phyloP scores from a whole-genome alignment of 92 coral and sea anemone genomes.

The Scolanthus callimorphus region DNA sequence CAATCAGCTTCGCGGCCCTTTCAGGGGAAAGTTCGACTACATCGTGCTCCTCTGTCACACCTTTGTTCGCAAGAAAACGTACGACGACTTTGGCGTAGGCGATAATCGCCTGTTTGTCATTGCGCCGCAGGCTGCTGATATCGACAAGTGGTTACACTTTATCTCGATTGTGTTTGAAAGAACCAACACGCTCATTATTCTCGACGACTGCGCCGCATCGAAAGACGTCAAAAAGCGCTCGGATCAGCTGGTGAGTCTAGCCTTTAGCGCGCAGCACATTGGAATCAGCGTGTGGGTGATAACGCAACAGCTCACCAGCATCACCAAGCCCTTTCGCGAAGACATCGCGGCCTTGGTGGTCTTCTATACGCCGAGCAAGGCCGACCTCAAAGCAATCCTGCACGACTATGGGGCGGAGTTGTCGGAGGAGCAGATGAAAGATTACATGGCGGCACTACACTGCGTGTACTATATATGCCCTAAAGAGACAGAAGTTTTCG shows the following conservation, averaged over 20 bases:
- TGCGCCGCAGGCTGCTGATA: conserved; percentile 3
- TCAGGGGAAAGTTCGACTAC: conserved; percentile 16
- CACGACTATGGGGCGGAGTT: no score
- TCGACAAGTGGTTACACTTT: conserved; percentile 1
- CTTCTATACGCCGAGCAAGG: no score
- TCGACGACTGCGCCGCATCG: conserved; percentile 29
- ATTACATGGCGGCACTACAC: no score
- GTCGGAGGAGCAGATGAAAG: no score
- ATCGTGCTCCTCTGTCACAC: conserved; percentile 27
- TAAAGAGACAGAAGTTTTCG: no score
- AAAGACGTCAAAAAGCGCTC: conserved; percentile 15
- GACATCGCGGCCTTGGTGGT: no score
- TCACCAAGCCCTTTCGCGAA: no score
- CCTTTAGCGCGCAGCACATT: conserved; percentile 3
- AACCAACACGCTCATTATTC: conserved; percentile 12
- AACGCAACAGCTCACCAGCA: conserved; percentile 15
- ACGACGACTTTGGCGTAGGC: conserved; percentile 10
- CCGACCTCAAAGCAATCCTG: no score
- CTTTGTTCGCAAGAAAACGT: conserved; percentile 3
- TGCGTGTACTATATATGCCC: no score
- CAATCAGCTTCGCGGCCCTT: conserved; percentile 21
- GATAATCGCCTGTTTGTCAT: conserved; percentile 19
- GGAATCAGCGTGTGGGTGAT: conserved; percentile 15
- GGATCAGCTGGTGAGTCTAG: conserved; percentile 5
- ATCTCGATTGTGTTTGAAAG: conserved; percentile 4